Base-by-base conservation (phyloP, 2,888 invertebrate species). In the Nebria brevicollis region DNA sequence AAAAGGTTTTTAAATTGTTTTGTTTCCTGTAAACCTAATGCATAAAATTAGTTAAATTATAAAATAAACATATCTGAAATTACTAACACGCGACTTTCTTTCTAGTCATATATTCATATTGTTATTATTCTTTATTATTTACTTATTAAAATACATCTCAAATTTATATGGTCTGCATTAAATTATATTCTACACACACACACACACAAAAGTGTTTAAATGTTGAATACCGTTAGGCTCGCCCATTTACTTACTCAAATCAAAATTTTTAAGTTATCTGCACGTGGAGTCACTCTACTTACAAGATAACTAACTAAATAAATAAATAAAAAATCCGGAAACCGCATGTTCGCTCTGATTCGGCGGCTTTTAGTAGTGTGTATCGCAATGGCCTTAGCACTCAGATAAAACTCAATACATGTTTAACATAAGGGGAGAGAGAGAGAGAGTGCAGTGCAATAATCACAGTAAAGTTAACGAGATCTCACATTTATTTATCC, bases 1-100 rank as follows among this genome's bases (percentile, higher is more conserved):
- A 66, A 68, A 68, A 68, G 66, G 70, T 66, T 70, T 54, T 54
- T n/a, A 70, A 77, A 43, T 43, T 76, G 76, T 42, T 20, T 66
- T 42, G 42, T 76, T 43, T 66, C 54, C 70, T 70, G 20, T 42
- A 70, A 42, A 66, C 15, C 68, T 66, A 66, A 13, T 66, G 66
- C 75, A 75, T 15, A 66, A 66, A 66, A 66, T 66, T 66, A 20
- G 65, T 75, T 75, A 34, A 34, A 66, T 34, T 41, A n/a, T 15
- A 75, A 65, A 1, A 26, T 26, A 66, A 75, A 66, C 34, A 41
- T 65, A 65, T 75, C 66, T 54, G 54, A 54, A 54, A 7, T 54
- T 7, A 6, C 54, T 2, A 54, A 54, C 54, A 54, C 8, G 7
- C 13, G 54, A 2, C 8, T 54, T 34, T 34, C 34, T 34, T 34